Base-by-base conservation (phyloP, 1,140 invertebrate species). In the Pseudomyrmex flavicornis region DNA sequence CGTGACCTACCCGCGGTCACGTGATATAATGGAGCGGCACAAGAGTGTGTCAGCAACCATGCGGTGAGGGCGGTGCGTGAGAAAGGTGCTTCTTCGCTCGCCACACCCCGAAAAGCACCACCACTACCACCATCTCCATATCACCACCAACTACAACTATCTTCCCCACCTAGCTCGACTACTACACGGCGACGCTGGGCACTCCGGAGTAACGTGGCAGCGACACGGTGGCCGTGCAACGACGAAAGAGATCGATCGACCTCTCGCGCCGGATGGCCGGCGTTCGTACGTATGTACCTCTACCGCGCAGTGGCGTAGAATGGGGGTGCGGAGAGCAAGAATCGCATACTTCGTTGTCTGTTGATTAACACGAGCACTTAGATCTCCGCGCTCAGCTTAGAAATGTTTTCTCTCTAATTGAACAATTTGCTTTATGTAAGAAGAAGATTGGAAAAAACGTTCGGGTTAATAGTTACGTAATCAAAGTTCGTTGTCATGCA, bases 181-280 rank as follows among this genome's bases (percentile, higher is more conserved):
- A 65, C 44, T 74, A 76, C 72, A 68, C 85, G 82, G 83, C 84
- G 80, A 85, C 91, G 82, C 35, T 84, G 73, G 82, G 87, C 82
- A 88, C 76, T 77, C 66, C 63, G 84, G 52, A 84, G 75, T 73
- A 77, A 73, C 65, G 87, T 88, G 86, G 85, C 79, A 80, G 85
- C 82, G 73, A 77, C 84, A 88, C 88, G 74, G 90, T 86, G 89
- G 82, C 74, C 83, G 83, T 61, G 80, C 84, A 89, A 91, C 90
- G 92, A 88, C 89, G 92, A 93, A 93, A 93, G 92, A 93, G 92
- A 93, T 93, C 91, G 92, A 93, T 93, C 92, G 91, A 89, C 85
- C 86, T 83, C 88, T 89, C 86, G 82, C 79, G 82, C 75, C 85
- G 84, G 89, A 91, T 91, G 91, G 91, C 91, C 91, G 88, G 82